Evolutionary conservation across 2,113 vertebrate genomes (phyloP).

Genomic region (Megaceryle maxima): DNA sequence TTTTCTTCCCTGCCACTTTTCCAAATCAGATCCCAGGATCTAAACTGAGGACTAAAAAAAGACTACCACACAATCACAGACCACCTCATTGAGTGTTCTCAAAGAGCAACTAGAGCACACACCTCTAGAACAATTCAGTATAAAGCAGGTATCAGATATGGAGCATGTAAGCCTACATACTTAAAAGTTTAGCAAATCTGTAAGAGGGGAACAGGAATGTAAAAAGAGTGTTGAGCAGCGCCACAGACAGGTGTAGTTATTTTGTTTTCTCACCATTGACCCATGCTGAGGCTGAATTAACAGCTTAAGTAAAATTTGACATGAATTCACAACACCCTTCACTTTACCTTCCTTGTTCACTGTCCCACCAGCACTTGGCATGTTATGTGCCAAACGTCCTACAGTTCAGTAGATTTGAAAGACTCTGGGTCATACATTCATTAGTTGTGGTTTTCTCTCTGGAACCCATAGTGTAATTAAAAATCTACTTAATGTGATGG

Average conservation of each 20-base stretch:
- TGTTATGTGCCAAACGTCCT: background rate
- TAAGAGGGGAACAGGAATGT: background rate
- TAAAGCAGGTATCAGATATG: background rate
- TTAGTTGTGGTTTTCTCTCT: conserved; percentile 57
- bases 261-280: background rate
- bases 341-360: background rate
- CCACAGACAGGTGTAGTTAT: background rate
- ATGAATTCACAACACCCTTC: background rate
- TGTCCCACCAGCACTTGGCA: background rate
- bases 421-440: conserved; percentile 30
- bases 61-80: background rate
- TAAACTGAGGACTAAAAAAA: background rate
- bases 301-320: background rate
- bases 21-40: background rate
- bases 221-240: background rate
- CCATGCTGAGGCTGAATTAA: background rate
- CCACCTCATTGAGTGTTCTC: background rate
- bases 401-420: conserved; percentile 47
- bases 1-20: too few relatives aligned
- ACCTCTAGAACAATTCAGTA: background rate
- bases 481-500: conserved; percentile 55
- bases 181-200: background rate
- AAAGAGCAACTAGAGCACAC: background rate
- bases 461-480: conserved; percentile 51
- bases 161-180: background rate